A percentile compares a stretch with the other conserved stretches of the same genome.
These are phyloP conservation scores for Gallinago undulata DNA, from an alignment of 2,113 vertebrate genomes.

Conservation along the genomic window DNA sequence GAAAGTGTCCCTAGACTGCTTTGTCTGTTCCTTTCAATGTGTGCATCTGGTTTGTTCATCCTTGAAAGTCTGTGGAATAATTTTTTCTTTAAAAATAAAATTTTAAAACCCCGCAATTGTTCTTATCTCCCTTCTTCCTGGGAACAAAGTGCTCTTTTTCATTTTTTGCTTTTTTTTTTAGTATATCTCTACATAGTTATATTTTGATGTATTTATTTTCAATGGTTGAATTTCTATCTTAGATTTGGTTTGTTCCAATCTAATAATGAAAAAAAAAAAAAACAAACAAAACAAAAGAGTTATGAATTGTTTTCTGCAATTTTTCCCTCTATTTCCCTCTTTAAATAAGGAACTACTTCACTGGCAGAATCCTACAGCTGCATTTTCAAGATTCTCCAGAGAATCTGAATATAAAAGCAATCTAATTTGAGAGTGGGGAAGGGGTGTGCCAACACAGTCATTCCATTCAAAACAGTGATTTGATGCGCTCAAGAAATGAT, in stretches of 20 bases:
- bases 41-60: slow-evolving; percentile 91
- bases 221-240: slow-evolving; percentile 79
- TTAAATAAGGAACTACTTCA: slow-evolving; percentile 88
- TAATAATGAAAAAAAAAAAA: slow-evolving; percentile 64
- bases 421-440: background rate
- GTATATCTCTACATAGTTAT: slow-evolving; percentile 74
- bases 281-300: slow-evolving; percentile 69
- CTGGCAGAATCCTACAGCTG: slow-evolving; percentile 72
- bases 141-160: slow-evolving; percentile 81
- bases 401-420: slow-evolving; percentile 5
- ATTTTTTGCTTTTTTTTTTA: slow-evolving; percentile 80
- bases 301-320: slow-evolving; percentile 81
- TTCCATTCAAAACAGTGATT: background rate
- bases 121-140: slow-evolving; percentile 70
- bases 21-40: slow-evolving; percentile 86
- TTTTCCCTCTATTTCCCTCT: slow-evolving; percentile 76
- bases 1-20: slow-evolving; percentile 75
- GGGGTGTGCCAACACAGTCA: background rate
- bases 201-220: slow-evolving; percentile 82
- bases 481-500: background rate
- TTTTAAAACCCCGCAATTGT: slow-evolving; percentile 10
- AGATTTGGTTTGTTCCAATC: slow-evolving; percentile 85
- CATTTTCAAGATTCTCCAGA: slow-evolving; percentile 10
- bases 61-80: slow-evolving; percentile 87
- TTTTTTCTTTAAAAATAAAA: slow-evolving; percentile 66